phyloP scores from a whole-genome alignment of 2,888 invertebrate genomes.

The Blera fallax region DNA sequence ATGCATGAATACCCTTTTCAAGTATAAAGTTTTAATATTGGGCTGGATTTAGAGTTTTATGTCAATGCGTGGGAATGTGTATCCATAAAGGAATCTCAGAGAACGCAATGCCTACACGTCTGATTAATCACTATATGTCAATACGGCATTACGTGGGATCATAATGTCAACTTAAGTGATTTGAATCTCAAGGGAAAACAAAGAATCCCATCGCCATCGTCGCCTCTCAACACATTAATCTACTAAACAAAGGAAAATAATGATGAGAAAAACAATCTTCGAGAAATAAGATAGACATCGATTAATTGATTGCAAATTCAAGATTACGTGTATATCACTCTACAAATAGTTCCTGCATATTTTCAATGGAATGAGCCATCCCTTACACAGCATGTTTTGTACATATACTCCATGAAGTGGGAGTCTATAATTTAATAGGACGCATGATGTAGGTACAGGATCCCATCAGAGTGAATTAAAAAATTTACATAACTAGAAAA shows the following conservation, averaged over 20 bases:
- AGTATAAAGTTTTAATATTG: not conserved
- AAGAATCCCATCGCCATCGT: not conserved
- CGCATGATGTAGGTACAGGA: not conserved
- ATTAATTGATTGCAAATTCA: constrained; percentile 5
- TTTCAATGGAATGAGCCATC: not conserved
- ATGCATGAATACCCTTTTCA: not conserved
- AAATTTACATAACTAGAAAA: not conserved
- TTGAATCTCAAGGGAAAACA: constrained; percentile 22
- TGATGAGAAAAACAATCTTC: not conserved
- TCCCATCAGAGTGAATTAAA: not conserved
- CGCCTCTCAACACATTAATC: constrained; percentile 6
- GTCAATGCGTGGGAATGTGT: not conserved
- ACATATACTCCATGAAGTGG: not conserved
- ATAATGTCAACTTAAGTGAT: constrained; percentile 36
- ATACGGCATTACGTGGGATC: not conserved
- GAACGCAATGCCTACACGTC: not conserved
- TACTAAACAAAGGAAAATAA: not conserved
- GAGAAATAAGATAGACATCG: not conserved
- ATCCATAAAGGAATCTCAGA: not conserved
- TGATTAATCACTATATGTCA: constrained; percentile 26
- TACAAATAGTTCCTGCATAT: not conserved
- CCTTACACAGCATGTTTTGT: too few species aligned
- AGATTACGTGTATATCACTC: not conserved
- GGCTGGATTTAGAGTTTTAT: not conserved
- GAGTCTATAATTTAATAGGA: not conserved